Evolutionary conservation across 2,888 invertebrate species (phyloP), one percentile per base, ranked within the genome.

Genomic region (Aleiodes testaceus): DNA sequence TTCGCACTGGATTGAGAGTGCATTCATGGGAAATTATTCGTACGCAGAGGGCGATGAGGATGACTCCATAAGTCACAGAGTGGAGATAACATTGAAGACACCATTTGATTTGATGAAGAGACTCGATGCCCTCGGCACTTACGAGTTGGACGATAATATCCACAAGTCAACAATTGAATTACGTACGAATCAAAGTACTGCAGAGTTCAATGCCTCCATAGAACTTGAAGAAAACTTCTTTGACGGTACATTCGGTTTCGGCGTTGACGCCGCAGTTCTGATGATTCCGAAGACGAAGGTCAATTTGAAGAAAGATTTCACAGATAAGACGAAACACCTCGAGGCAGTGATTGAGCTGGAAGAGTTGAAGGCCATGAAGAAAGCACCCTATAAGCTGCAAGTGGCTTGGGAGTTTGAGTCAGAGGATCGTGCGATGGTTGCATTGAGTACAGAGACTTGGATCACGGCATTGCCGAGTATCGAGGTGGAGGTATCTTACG

Each of bases 241-340:
- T 11, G 92, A 93, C 77, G 89, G 91, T 0, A 89, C 90, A 0
- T 87, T 92, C 49, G 90, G 90, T 14, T 81, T 92, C n/a, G 89
- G 92, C 76, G 86, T 94, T 1, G 90, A 91, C 0, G 92, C 93
- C 0, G 89, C 91, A 0, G 89, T 91, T 65, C 87, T 94, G 18
- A 90, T 90, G 2, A 88, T 94, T 66, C 94, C 94, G 68, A 90
- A 89, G 75, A 91, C 92, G 20, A 90, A 90, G 77, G 88, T 93
- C 79, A 89, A 90, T 76, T 90, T 92, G 53, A 93, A 92, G 78
- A 93, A 93, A 78, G 92, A 94, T 79, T 92, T 93, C 74, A 91
- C 92, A 0, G 90, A 90, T 0, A 85, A 88, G 0, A 93, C 93
- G 77, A 93, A 92, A 75, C 87, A 89, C 1, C 81, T 94, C 0